phyloP scores from a whole-genome alignment of 2,797 vertebrate genomes.

The Tympanoctomys barrerae region DNA sequence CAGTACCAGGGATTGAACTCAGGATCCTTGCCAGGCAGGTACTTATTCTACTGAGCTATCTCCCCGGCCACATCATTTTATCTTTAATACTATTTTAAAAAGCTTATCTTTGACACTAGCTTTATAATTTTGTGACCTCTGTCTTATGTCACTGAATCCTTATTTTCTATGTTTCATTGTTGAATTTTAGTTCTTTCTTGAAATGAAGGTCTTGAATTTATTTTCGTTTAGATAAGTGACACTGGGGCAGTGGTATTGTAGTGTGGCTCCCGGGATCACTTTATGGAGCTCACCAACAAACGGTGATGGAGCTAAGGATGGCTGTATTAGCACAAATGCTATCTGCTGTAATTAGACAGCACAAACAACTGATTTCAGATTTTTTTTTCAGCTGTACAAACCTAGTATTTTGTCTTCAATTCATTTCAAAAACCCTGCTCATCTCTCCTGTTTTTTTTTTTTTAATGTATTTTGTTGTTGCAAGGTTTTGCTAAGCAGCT shows the following conservation, averaged over 20 bases:
- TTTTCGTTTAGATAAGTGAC: background rate
- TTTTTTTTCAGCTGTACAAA: background rate
- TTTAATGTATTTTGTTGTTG: too few species aligned
- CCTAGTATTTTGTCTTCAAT: conserved; percentile 1
- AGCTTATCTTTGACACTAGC: too few species aligned
- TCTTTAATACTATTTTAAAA: background rate
- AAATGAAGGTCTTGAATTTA: background rate
- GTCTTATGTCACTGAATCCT: background rate
- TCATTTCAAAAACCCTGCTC: background rate
- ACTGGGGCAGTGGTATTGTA: background rate
- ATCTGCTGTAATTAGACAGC: background rate
- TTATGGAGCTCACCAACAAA: background rate
- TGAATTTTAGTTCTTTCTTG: conserved; percentile 19
- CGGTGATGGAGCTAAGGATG: background rate
- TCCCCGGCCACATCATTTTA: background rate
- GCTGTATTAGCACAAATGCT: background rate
- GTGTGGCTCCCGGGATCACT: background rate
- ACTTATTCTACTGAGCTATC: too few species aligned
- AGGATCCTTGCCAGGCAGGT: too few species aligned
- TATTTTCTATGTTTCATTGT: background rate
- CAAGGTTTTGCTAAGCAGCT: too few species aligned
- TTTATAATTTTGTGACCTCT: background rate
- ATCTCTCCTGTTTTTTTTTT: background rate
- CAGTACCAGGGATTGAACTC: too few species aligned
- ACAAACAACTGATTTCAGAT: background rate